Evolutionary conservation across 2,797 vertebrate genomes (phyloP).

Genomic region (Hirundo rustica): DNA sequence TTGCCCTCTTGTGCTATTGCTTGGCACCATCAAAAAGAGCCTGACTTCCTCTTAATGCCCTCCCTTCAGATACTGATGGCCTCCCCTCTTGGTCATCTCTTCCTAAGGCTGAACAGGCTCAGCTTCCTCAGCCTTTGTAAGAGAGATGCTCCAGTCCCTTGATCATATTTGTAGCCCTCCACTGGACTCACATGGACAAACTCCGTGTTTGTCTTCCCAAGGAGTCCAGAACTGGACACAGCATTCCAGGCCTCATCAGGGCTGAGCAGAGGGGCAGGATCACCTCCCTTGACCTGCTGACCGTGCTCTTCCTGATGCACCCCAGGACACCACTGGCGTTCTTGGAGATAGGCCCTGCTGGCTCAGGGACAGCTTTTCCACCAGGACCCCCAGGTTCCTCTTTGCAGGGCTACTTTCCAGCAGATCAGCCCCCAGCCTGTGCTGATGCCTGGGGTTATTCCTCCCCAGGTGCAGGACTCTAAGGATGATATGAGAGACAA

Average conservation of each 20-base stretch:
- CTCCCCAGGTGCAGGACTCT: background rate
- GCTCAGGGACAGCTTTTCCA: background rate
- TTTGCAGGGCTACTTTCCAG: background rate
- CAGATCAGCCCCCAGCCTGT: fast-evolving
- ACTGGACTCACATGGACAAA: background rate
- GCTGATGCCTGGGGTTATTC: background rate
- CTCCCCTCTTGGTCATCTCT: background rate
- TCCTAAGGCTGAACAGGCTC: background rate
- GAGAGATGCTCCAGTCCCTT: background rate
- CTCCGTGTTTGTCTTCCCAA: background rate
- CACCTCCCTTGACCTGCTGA: background rate
- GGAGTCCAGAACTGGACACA: background rate
- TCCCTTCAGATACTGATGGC: background rate
- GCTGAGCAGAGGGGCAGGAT: background rate
- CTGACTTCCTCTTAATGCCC: background rate
- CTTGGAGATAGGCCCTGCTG: background rate
- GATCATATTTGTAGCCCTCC: background rate
- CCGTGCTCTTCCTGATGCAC: background rate
- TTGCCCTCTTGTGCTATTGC: background rate
- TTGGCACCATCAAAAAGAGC: no score
- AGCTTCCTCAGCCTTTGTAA: background rate
- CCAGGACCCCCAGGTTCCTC: background rate
- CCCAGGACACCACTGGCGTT: background rate
- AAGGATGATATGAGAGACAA: background rate
- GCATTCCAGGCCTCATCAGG: background rate